phyloP scores from a whole-genome alignment of 2,797 vertebrate genomes.

The Cephalopachus bancanus region DNA sequence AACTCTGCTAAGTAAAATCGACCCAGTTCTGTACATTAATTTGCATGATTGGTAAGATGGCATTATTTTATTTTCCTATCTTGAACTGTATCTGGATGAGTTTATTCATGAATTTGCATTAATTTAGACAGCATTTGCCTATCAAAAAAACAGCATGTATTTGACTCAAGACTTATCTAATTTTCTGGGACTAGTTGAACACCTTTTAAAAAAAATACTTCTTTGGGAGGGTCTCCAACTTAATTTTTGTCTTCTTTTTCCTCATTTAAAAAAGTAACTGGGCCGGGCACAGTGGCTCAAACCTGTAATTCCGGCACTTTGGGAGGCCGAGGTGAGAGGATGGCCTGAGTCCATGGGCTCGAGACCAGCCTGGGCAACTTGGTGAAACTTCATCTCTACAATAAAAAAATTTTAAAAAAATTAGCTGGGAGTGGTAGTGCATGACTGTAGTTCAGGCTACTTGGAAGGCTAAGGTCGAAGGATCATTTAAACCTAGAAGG shows the following conservation, averaged over 20 bases:
- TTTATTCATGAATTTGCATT: background rate
- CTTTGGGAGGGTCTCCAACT: background rate
- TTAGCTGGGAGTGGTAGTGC: no score
- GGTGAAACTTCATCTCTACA: no score
- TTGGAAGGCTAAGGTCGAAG: no score
- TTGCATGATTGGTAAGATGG: background rate
- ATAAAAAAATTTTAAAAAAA: no score
- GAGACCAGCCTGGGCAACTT: no score
- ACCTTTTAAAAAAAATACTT: background rate
- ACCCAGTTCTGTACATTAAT: background rate
- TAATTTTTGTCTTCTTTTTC: constrained; percentile 14
- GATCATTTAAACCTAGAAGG: no score
- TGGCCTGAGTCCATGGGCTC: no score
- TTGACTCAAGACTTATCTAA: background rate
- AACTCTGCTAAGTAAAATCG: background rate
- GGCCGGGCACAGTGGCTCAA: no score
- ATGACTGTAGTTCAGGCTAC: no score
- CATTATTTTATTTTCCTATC: background rate
- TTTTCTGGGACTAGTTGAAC: background rate
- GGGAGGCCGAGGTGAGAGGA: no score
- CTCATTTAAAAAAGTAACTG: constrained; percentile 21
- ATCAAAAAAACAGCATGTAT: background rate
- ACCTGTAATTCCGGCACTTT: no score
- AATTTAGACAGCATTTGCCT: background rate
- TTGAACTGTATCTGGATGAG: background rate